phyloP scores from a whole-genome alignment of 2,888 invertebrate genomes.

The Chymomyza caudatula region DNA sequence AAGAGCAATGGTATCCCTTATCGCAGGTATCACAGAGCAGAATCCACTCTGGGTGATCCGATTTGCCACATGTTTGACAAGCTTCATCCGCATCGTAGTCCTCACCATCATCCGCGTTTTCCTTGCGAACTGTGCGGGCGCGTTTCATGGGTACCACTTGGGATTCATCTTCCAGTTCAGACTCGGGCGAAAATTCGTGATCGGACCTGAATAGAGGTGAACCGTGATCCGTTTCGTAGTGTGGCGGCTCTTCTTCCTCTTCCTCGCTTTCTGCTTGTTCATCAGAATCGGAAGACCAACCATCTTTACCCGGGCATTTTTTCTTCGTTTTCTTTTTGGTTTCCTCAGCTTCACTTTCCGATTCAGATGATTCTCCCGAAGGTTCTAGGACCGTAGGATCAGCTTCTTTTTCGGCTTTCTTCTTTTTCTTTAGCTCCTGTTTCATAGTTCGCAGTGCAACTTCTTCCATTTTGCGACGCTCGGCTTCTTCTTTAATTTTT shows the following conservation, averaged over 20 bases:
- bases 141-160: slow-evolving; percentile 85
- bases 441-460: slow-evolving; percentile 84
- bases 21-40: slow-evolving; percentile 97
- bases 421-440: slow-evolving; percentile 81
- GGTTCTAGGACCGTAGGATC: slow-evolving; percentile 72
- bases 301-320: slow-evolving; percentile 75
- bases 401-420: slow-evolving; percentile 76
- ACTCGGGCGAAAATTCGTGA: slow-evolving; percentile 95
- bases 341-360: slow-evolving; percentile 73
- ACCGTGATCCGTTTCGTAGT: slow-evolving; percentile 79
- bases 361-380: slow-evolving; percentile 63
- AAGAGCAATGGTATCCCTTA: slow-evolving; percentile 97
- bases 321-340: slow-evolving; percentile 77
- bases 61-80: slow-evolving; percentile 93
- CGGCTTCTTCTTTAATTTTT: slow-evolving; percentile 91
- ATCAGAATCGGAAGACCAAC: slow-evolving; percentile 77
- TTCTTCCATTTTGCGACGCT: slow-evolving; percentile 86
- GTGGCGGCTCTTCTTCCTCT: slow-evolving; percentile 78
- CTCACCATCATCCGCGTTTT: slow-evolving; percentile 80
- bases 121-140: slow-evolving; percentile 88
- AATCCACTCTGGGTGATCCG: slow-evolving; percentile 98
- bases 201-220: slow-evolving; percentile 86
- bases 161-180: slow-evolving; percentile 86
- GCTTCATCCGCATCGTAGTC: slow-evolving; percentile 80
- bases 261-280: slow-evolving; percentile 79